phyloP scores from a whole-genome alignment of 1,140 invertebrate genomes.

The Augochlora pura region DNA sequence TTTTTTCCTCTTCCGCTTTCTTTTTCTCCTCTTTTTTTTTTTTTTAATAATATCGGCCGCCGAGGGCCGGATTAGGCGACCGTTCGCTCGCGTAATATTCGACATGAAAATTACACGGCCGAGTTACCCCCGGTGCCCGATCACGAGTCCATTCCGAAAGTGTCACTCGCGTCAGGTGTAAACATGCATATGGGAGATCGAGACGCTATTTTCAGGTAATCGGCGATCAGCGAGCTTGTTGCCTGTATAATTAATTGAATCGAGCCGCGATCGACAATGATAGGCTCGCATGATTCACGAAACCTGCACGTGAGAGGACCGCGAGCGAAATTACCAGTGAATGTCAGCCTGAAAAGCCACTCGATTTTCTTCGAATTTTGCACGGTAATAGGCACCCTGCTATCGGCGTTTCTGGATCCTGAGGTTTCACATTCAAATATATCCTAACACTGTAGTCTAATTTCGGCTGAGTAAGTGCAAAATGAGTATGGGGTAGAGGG shows the following conservation, averaged over 20 bases:
- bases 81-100: not conserved
- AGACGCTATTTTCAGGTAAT: not conserved
- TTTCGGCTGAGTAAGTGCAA: too few relatives aligned
- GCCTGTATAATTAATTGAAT: not conserved
- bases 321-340: too few relatives aligned
- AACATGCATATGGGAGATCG: not conserved
- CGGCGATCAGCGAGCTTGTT: not conserved
- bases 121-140: not conserved
- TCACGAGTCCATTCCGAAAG: not conserved
- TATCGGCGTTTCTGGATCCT: too few relatives aligned
- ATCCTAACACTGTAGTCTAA: too few relatives aligned
- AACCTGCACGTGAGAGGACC: not conserved
- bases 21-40: constrained; percentile 35
- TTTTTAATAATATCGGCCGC: constrained; percentile 32
- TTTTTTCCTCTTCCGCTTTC: not conserved
- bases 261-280: not conserved
- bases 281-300: not conserved
- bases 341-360: too few relatives aligned
- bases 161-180: not conserved
- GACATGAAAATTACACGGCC: constrained; percentile 10
- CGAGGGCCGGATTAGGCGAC: not conserved
- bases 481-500: too few relatives aligned
- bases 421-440: too few relatives aligned
- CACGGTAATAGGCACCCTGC: too few relatives aligned
- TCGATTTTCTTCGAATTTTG: too few relatives aligned